Conservation (phyloP, 2,113 vertebrate species). For the Macaca mulatta region DNA sequence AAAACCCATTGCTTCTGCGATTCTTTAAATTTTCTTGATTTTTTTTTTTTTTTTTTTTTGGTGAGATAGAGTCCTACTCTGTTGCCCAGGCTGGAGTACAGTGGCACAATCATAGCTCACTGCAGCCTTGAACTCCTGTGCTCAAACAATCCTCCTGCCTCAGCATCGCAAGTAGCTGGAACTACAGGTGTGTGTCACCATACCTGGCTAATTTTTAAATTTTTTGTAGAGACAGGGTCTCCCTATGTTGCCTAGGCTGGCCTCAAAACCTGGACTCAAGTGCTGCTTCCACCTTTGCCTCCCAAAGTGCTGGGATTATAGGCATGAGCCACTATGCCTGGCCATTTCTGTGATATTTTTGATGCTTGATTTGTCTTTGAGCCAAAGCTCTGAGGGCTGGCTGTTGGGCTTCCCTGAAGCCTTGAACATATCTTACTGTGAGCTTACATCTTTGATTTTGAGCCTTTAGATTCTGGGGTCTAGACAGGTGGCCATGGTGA, state of each 20-base stretch:
- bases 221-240: neutral
- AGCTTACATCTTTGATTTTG: neutral
- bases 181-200: neutral
- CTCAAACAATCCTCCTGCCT: neutral
- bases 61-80: neutral
- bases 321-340: neutral
- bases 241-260: neutral
- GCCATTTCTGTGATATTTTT: neutral
- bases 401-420: neutral
- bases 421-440: neutral
- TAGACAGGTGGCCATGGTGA: neutral
- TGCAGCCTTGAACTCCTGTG: neutral
- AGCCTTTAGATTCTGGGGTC: neutral
- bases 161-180: neutral
- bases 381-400: neutral
- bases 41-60: too few relatives aligned
- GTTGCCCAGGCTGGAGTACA: neutral
- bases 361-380: neutral
- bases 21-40: too few relatives aligned
- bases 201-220: neutral
- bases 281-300: neutral
- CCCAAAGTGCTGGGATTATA: neutral
- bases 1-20: too few relatives aligned
- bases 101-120: neutral
- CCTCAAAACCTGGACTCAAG: neutral